Evolutionary conservation across 2,797 vertebrate genomes (phyloP).

Genomic region (Manis pentadactyla): DNA sequence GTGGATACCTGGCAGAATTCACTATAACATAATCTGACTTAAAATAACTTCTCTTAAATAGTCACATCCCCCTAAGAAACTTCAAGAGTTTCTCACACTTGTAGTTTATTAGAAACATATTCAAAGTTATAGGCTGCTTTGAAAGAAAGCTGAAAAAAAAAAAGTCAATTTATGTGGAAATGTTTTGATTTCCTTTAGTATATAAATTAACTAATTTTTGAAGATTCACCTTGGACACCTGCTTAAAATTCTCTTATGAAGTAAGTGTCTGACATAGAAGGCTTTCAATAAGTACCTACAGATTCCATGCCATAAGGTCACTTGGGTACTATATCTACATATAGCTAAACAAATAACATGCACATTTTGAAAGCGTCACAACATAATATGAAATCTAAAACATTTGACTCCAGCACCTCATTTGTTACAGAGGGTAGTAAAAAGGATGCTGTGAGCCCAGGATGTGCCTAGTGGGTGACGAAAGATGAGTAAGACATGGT

Average conservation of each 20-base stretch:
- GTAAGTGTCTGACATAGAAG: neutral
- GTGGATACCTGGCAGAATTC: neutral
- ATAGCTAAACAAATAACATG: neutral
- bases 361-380: conserved; percentile 24
- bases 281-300: neutral
- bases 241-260: conserved; percentile 12
- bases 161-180: neutral
- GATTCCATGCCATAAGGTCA: neutral
- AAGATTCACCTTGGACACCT: neutral
- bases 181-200: conserved; percentile 41
- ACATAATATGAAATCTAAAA: conserved; percentile 32
- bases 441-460: neutral
- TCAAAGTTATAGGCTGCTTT: neutral
- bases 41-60: conserved; percentile 29
- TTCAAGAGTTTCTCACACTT: neutral
- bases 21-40: conserved; percentile 35
- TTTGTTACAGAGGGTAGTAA: neutral
- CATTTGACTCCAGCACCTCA: neutral
- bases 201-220: conserved; percentile 29
- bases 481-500: neutral
- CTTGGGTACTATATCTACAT: neutral
- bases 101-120: conserved; percentile 7
- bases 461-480: neutral
- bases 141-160: neutral
- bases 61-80: neutral